Conservation (phyloP, 2,797 vertebrate species). For the Chiroxiphia lanceolata region DNA sequence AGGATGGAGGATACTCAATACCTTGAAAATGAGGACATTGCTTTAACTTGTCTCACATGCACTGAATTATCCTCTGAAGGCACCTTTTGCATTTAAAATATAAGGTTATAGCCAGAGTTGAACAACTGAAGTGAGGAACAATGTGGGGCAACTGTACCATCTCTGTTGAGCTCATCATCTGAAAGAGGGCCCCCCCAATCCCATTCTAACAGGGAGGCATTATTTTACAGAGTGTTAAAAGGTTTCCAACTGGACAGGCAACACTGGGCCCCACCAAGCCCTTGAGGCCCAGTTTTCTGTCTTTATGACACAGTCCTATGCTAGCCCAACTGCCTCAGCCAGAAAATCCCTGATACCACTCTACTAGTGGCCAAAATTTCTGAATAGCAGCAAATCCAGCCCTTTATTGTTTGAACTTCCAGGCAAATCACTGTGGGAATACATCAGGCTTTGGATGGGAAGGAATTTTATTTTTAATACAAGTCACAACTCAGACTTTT, state of each 20-base stretch:
- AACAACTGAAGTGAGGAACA: background rate
- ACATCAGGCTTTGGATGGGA: background rate
- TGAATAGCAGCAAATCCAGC: background rate
- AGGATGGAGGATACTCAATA: background rate
- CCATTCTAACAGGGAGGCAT: background rate
- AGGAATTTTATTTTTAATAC: background rate
- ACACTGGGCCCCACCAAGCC: rapidly evolving
- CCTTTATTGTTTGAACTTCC: background rate
- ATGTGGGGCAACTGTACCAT: rapidly evolving
- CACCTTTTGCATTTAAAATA: background rate
- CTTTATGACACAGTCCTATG: rapidly evolving
- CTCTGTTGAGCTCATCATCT: background rate
- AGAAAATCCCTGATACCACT: background rate
- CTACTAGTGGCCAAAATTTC: background rate
- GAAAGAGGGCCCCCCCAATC: rapidly evolving
- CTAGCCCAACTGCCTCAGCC: background rate
- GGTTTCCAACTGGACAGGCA: background rate
- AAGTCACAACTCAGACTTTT: background rate
- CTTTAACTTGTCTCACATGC: background rate
- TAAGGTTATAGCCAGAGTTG: background rate
- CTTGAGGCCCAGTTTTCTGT: background rate
- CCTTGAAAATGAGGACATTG: background rate
- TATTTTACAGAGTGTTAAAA: background rate
- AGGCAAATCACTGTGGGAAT: background rate
- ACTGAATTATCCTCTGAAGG: background rate